Conservation (phyloP, 2,113 vertebrate genomes). For the Chitala chitala region DNA sequence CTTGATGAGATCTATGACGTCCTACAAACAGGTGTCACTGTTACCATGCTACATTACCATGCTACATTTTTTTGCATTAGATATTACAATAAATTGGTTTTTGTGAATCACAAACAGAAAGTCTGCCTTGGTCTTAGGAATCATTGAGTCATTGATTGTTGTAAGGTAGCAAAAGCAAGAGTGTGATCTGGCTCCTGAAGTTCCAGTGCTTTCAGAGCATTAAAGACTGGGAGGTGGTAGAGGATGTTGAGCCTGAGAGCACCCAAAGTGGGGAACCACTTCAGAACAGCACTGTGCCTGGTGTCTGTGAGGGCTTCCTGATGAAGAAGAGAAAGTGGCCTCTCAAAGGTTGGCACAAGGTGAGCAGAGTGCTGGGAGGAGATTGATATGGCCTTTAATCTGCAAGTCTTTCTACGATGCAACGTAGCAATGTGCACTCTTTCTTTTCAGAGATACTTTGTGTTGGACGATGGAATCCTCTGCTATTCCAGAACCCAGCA, state of each 20-base stretch:
- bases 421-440: not conserved
- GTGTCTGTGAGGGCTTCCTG: conserved; percentile 80
- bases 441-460: conserved; percentile 74
- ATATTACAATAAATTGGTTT: no score
- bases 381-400: not conserved
- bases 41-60: no score
- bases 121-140: not conserved
- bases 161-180: not conserved
- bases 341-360: conserved; percentile 94
- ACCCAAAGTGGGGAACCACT: conserved; percentile 36
- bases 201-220: conserved; percentile 27
- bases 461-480: conserved; percentile 79
- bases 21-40: no score
- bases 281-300: conserved; percentile 50
- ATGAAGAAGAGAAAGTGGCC: conserved; percentile 94
- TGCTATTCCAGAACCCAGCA: conserved; percentile 77
- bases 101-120: no score
- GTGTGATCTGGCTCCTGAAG: not conserved
- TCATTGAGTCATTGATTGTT: not conserved
- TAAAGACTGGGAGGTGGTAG: conserved; percentile 81
- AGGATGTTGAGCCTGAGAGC: conserved; percentile 52
- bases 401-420: not conserved
- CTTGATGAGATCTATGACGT: no score
- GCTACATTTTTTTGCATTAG: no score
- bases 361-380: conserved; percentile 35